Percentiles rank a stretch among this genome's conserved stretches.
These are phyloP conservation scores for Spilosoma lubricipeda DNA, from an alignment of 2,888 invertebrate genomes.

Conservation along the genomic window DNA sequence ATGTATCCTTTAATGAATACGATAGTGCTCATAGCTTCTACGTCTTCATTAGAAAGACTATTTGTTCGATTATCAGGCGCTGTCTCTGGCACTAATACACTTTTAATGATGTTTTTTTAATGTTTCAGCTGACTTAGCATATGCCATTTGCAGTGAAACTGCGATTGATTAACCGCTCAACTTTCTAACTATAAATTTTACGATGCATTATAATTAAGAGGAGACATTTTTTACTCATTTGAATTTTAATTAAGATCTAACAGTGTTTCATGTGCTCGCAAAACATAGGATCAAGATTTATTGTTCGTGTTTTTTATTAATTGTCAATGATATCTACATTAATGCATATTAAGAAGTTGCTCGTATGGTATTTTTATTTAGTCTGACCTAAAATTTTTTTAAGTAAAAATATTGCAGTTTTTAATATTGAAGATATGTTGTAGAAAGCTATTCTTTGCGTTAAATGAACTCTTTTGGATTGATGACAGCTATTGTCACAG, in stretches of 20 bases:
- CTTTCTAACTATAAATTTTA: conserved; percentile 40
- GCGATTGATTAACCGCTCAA: conserved; percentile 41
- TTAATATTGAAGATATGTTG: too few species aligned
- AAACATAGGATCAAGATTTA: not conserved
- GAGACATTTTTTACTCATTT: conserved; percentile 26
- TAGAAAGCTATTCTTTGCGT: not conserved
- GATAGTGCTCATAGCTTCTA: conserved; percentile 64
- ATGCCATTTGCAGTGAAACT: conserved; percentile 38
- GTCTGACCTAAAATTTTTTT: not conserved
- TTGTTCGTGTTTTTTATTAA: conserved; percentile 1
- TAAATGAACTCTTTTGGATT: not conserved
- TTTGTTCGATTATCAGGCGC: conserved; percentile 69
- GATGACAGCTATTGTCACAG: not conserved
- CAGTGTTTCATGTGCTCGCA: not conserved
- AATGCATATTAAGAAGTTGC: not conserved
- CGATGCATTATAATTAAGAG: conserved; percentile 26
- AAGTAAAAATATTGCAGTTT: not conserved
- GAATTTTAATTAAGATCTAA: conserved; percentile 19
- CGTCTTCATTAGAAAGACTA: conserved; percentile 75
- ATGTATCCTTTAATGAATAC: conserved; percentile 47
- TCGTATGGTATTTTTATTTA: not conserved
- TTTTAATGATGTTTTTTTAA: conserved; percentile 68
- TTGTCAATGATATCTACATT: not conserved
- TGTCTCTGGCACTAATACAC: conserved; percentile 71
- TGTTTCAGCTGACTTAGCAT: conserved; percentile 17